Conservation (phyloP, 2,797 vertebrate genomes). For the Discoglossus pictus region DNA sequence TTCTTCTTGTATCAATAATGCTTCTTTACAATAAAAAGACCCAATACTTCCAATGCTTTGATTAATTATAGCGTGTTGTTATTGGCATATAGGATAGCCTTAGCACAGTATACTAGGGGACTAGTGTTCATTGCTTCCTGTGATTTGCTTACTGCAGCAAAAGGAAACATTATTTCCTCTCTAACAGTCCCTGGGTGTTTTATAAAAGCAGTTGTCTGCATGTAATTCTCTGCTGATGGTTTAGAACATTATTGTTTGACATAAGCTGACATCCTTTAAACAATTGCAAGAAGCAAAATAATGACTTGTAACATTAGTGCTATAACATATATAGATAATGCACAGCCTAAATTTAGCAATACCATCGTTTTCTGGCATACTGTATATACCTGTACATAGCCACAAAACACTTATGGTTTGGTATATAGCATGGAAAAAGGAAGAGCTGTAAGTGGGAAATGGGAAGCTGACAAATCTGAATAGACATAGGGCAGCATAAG, state of each 20-base stretch:
- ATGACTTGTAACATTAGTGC: too few relatives aligned
- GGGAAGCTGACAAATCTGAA: too few relatives aligned
- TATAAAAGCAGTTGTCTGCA: background rate
- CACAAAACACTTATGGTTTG: too few relatives aligned
- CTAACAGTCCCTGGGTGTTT: background rate
- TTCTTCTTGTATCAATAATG: constrained; percentile 5
- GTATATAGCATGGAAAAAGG: too few relatives aligned
- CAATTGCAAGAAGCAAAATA: too few relatives aligned
- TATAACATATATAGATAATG: too few relatives aligned
- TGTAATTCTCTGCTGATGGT: constrained; percentile 1
- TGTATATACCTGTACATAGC: too few relatives aligned
- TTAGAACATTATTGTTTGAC: background rate
- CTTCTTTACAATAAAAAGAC: constrained; percentile 26
- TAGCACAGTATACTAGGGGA: constrained; percentile 14
- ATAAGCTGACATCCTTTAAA: too few relatives aligned
- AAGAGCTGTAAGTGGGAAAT: too few relatives aligned
- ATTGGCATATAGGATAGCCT: constrained; percentile 11
- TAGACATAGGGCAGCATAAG: too few relatives aligned
- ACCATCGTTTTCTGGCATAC: too few relatives aligned
- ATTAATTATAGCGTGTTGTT: constrained; percentile 24
- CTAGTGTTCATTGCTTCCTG: constrained; percentile 20
- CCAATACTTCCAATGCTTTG: constrained; percentile 17
- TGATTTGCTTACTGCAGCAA: background rate
- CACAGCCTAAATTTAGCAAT: too few relatives aligned
- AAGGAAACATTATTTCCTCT: constrained; percentile 8